Evolutionary conservation across 2,888 invertebrate genomes (phyloP).

Genomic region (Drosophila hawaiiensis): DNA sequence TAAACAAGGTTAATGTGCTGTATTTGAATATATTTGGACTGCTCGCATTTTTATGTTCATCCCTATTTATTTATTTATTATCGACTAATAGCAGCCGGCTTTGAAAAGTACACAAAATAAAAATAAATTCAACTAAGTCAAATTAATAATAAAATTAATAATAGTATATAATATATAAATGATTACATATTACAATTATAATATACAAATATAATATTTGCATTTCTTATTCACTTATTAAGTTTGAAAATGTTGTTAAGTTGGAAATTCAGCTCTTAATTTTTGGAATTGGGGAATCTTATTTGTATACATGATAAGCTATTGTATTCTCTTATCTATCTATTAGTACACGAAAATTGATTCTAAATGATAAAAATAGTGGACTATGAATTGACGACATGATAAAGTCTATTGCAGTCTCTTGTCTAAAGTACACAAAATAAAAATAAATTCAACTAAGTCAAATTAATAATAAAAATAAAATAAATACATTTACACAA

Average conservation of each 20-base stretch:
- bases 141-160: neutral
- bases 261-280: neutral
- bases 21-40: neutral
- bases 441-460: neutral
- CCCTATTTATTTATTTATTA: neutral
- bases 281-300: too few species aligned
- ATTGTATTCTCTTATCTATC: too few species aligned
- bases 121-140: neutral
- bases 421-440: too few species aligned
- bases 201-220: neutral
- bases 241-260: too few species aligned
- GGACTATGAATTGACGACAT: too few species aligned
- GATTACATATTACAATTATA: too few species aligned
- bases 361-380: too few species aligned
- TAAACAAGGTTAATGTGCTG: neutral
- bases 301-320: too few species aligned
- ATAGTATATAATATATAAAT: neutral
- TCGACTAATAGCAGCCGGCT: neutral
- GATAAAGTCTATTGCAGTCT: too few species aligned
- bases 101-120: neutral
- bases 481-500: neutral
- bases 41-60: neutral
- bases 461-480: neutral
- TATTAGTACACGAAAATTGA: too few species aligned
- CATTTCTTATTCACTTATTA: too few species aligned